Conservation (phyloP, 2,888 invertebrate species). For the Eupsilia transversa region DNA sequence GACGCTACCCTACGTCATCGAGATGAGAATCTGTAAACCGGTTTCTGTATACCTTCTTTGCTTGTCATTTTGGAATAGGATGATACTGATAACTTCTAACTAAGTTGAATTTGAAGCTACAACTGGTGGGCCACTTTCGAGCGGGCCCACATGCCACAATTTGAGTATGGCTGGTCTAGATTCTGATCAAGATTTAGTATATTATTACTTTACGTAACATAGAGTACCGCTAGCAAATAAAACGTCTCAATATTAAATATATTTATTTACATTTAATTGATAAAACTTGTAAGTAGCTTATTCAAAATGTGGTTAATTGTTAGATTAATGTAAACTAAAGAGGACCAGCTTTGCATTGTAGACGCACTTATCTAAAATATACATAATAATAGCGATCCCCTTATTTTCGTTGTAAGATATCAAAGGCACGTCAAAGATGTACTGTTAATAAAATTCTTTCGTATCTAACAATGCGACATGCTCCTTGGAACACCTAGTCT, state of each 20-base stretch:
- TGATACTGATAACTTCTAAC: too few species aligned
- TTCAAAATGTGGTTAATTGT: slow-evolving; percentile 49
- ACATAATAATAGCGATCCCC: slow-evolving; percentile 31
- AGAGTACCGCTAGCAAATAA: neutral
- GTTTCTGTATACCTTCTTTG: too few species aligned
- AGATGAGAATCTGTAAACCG: too few species aligned
- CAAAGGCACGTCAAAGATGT: slow-evolving; percentile 64
- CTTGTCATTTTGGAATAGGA: too few species aligned
- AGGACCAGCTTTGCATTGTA: slow-evolving; percentile 60
- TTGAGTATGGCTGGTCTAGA: too few species aligned
- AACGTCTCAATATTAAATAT: slow-evolving; percentile 60
- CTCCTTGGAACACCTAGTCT: slow-evolving; percentile 21
- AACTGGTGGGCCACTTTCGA: too few species aligned
- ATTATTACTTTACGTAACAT: too few species aligned
- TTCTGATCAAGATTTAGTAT: neutral
- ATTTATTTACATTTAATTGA: slow-evolving; percentile 73
- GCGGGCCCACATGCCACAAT: too few species aligned
- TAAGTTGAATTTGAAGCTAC: too few species aligned
- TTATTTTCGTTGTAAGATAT: slow-evolving; percentile 35
- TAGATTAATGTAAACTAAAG: slow-evolving; percentile 47
- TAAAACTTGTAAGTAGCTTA: slow-evolving; percentile 72
- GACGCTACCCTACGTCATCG: too few species aligned
- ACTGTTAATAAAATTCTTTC: slow-evolving; percentile 27
- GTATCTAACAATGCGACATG: slow-evolving; percentile 23
- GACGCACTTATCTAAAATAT: slow-evolving; percentile 38